Evolutionary conservation across 2,888 invertebrate genomes (phyloP).

Genomic region (Lithophane semibrunnea): DNA sequence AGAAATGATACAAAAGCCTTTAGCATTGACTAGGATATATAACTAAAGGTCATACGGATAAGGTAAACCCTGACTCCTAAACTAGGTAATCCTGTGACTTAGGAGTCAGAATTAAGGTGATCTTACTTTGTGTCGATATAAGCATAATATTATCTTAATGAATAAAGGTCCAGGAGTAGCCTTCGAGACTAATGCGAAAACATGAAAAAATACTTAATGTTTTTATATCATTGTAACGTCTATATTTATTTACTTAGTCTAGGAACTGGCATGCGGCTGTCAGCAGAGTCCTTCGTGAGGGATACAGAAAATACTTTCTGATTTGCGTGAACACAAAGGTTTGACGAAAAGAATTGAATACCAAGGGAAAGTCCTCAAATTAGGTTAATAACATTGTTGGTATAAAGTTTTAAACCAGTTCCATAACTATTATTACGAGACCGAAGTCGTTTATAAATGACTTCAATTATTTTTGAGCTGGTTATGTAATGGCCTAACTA

Average conservation of each 20-base stretch:
- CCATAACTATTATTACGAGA: conserved; percentile 36
- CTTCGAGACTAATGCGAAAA: neutral
- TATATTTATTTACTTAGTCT: conserved; percentile 52
- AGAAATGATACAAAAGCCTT: too few relatives aligned
- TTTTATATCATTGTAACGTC: neutral
- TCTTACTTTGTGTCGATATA: neutral
- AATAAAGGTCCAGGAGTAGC: neutral
- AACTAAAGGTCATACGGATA: too few relatives aligned
- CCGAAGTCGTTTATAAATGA: conserved; percentile 47
- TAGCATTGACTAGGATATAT: too few relatives aligned
- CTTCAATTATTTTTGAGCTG: conserved; percentile 41
- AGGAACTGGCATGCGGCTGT: conserved; percentile 28
- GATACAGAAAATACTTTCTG: conserved; percentile 64
- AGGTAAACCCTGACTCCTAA: too few relatives aligned
- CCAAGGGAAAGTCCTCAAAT: conserved; percentile 60
- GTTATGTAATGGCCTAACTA: conserved; percentile 11
- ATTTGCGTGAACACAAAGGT: conserved; percentile 70
- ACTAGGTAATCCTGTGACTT: too few relatives aligned
- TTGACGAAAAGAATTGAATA: conserved; percentile 54
- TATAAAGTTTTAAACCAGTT: conserved; percentile 61
- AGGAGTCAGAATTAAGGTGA: too few relatives aligned
- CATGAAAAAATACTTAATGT: neutral
- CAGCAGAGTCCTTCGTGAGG: conserved; percentile 56
- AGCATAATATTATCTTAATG: neutral
- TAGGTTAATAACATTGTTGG: conserved; percentile 64